Evolutionary conservation across 2,797 vertebrate genomes (phyloP), one percentile per base, ranked within the genome.

Genomic region (Tadarida brasiliensis): DNA sequence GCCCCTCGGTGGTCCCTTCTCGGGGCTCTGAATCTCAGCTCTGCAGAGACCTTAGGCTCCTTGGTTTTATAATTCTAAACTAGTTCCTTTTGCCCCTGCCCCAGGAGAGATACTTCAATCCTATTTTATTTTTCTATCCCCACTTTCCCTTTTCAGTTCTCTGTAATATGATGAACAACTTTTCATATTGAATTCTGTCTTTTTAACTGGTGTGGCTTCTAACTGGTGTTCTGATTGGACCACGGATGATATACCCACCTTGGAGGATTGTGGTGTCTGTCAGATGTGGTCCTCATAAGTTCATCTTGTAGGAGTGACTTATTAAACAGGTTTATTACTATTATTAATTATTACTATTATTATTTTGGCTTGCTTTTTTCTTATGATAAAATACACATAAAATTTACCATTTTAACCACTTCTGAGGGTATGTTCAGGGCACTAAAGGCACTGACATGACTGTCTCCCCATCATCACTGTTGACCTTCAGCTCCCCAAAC

Each of bases 301-400:
- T 88, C 9, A 44, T 17, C 7, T 7, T 63, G 1, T 47, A 33
- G 39, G 10, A n/a, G 12, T 92, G 59, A 84, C 2, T 26, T n/a
- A 57, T n/a, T 30, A n/a, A 71, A 35, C 22, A 59, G 4, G 5
- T 26, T 33, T 22, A 16, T 88, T 76, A 44, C 11, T 87, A 30
- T 35, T 77, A 33, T 80, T 44, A 33, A 15, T 63, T 73, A 22
- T 57, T 67, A 1, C 67, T 33, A 5, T 33, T 15, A 20, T 68
- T 33, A 44, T 71, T 56, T 54, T 78, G 28, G 28, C 26, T 56
- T 94, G 59, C 16, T 17, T 86, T 91, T 39, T 73, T 54, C 47
- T 49, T 65, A 26, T 47, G 15, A 0, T 57, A 63, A 67, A 44
- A 67, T 33, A 26, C 7, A 49, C 14, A 33, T 47, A 78, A 84